A percentile compares a stretch with the other conserved stretches of the same genome.
phyloP scores from a whole-genome alignment of 1,140 invertebrate species.

The Micrasema minimum region DNA sequence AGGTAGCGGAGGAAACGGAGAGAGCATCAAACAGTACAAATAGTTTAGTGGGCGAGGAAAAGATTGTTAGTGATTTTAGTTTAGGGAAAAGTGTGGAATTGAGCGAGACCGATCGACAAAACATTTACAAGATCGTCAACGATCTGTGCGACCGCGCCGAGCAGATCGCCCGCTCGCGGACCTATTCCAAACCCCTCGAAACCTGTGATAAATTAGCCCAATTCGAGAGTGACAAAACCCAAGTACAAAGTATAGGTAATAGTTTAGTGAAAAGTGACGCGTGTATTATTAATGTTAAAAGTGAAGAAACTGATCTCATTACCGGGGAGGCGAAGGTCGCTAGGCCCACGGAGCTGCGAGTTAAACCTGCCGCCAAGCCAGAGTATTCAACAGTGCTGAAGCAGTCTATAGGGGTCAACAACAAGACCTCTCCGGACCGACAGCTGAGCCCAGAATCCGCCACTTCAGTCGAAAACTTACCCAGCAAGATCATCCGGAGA shows the following conservation, averaged over 20 bases:
- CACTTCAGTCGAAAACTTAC: slow-evolving; percentile 62
- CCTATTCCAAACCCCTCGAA: background rate
- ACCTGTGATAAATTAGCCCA: slow-evolving; percentile 36
- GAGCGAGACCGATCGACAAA: background rate
- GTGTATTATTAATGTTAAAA: too few relatives aligned
- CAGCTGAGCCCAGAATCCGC: slow-evolving; percentile 60
- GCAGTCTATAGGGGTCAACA: slow-evolving; percentile 46
- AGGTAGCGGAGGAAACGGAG: background rate
- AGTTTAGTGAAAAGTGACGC: background rate
- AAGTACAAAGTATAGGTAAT: background rate
- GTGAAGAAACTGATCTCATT: too few relatives aligned
- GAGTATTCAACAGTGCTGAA: slow-evolving; percentile 42
- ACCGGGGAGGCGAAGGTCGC: too few relatives aligned
- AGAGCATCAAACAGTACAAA: slow-evolving; percentile 26
- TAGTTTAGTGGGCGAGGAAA: slow-evolving; percentile 11
- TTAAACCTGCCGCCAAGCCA: slow-evolving; percentile 1
- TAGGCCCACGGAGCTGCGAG: background rate
- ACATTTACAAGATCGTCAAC: slow-evolving; percentile 1
- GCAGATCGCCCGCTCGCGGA: background rate
- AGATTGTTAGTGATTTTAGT: background rate
- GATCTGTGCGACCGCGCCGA: slow-evolving; percentile 9
- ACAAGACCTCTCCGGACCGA: slow-evolving; percentile 53
- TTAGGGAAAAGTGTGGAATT: background rate
- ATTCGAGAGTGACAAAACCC: slow-evolving; percentile 1
- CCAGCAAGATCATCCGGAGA: slow-evolving; percentile 61